Conservation (phyloP, 37 sponge, comb jelly and placozoan species). For the Eunapius fragilis region DNA sequence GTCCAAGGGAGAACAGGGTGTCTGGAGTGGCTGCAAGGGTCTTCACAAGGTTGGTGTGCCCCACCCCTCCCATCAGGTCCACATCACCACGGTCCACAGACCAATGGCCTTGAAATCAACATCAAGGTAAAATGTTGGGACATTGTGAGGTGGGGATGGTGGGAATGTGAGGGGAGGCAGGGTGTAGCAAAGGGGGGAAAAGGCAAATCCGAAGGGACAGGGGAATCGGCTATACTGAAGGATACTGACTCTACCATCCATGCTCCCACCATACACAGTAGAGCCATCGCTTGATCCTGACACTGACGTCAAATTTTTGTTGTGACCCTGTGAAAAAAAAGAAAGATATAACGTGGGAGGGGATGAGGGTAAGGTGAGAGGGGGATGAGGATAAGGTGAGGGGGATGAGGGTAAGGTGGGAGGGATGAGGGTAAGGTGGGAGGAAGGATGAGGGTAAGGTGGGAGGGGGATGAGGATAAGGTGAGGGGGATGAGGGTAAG, state of each 20-base stretch:
- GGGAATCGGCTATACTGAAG: not conserved
- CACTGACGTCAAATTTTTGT: constrained; percentile 82
- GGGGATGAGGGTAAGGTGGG: not conserved
- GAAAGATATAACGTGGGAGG: not conserved
- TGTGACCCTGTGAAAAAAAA: constrained; percentile 73
- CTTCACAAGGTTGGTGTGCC: constrained; percentile 70
- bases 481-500: not conserved
- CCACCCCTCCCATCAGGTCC: constrained; percentile 61
- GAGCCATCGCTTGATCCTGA: constrained; percentile 32
- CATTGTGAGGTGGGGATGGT: not conserved
- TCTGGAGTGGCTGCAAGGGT: constrained; percentile 59
- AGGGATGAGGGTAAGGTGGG: not conserved
- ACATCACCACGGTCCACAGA: constrained; percentile 59
- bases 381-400: not conserved
- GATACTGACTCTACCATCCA: constrained; percentile 86
- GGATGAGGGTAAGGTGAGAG: not conserved
- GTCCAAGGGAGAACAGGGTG: constrained; percentile 71
- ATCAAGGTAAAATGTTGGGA: constrained; percentile 18
- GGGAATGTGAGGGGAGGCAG: not conserved
- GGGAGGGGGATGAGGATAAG: not conserved
- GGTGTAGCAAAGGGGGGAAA: not conserved
- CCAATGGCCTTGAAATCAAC: constrained; percentile 60
- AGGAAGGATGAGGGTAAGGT: no score
- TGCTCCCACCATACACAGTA: constrained; percentile 76
- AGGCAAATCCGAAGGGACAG: no score